These are phyloP conservation scores for Prunella fulvescens DNA, from an alignment of 2,113 vertebrate species.

Conservation along the genomic window DNA sequence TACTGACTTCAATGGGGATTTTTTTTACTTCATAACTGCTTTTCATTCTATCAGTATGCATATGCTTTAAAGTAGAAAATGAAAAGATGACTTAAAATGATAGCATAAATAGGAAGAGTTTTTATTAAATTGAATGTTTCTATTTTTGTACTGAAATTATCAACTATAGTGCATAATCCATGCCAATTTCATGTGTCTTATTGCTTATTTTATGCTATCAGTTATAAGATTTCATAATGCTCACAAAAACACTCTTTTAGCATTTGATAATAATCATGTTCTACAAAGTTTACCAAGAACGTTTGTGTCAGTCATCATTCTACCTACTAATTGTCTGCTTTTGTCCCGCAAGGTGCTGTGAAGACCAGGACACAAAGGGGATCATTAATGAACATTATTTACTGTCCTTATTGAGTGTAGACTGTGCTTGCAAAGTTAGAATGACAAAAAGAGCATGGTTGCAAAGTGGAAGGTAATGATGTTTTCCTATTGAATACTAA, in stretches of 20 bases:
- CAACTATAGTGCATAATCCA: background rate
- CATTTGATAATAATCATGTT: background rate
- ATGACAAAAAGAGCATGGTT: background rate
- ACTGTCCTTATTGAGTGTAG: background rate
- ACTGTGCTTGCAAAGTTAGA: background rate
- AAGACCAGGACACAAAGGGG: background rate
- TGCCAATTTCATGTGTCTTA: background rate
- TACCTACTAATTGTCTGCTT: background rate
- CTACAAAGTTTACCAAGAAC: background rate
- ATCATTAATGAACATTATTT: background rate
- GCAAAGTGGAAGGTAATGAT: background rate
- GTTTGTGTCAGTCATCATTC: background rate
- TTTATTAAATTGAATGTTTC: background rate
- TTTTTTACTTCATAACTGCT: background rate
- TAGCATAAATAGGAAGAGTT: background rate
- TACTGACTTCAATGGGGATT: background rate
- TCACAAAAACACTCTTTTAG: background rate
- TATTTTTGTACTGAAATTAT: background rate
- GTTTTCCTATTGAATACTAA: background rate
- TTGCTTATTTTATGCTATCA: background rate
- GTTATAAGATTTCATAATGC: background rate
- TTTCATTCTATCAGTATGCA: background rate
- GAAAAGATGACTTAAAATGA: background rate
- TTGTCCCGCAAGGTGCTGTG: background rate
- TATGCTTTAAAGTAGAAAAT: background rate